Conservation (phyloP, 2,888 invertebrate species). For the Strigamia maritima region DNA sequence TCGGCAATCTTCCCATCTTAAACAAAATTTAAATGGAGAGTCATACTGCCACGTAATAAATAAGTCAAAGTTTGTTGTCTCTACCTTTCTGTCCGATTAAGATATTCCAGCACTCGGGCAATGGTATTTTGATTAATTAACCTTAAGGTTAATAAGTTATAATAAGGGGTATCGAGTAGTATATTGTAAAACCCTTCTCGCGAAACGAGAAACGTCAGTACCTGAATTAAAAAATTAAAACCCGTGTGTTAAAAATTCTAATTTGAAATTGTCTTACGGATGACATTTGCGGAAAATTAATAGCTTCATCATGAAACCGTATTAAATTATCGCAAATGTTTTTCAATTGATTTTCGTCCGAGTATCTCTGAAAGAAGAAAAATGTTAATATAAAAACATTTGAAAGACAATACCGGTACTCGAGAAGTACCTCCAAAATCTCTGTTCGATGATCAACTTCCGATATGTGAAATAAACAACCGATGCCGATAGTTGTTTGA, state of each 20-base stretch:
- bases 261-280: not conserved
- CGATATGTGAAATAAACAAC: not conserved
- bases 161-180: no score
- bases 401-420: not conserved
- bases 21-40: no score
- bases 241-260: not conserved
- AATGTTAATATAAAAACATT: not conserved
- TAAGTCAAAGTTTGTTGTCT: no score
- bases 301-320: not conserved
- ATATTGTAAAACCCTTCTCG: no score
- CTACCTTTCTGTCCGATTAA: no score
- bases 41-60: no score
- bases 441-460: not conserved
- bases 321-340: not conserved
- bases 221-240: not conserved
- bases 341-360: not conserved
- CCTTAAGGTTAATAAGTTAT: no score
- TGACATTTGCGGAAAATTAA: not conserved
- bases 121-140: no score
- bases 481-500: not conserved
- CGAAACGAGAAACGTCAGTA: not conserved
- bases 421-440: not conserved
- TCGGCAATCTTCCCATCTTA: no score
- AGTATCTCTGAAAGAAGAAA: not conserved
- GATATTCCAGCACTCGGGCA: no score